Evolutionary conservation across 37 sponge, comb jelly and placozoan genomes (phyloP).

Genomic region (Ephydatia muelleri): DNA sequence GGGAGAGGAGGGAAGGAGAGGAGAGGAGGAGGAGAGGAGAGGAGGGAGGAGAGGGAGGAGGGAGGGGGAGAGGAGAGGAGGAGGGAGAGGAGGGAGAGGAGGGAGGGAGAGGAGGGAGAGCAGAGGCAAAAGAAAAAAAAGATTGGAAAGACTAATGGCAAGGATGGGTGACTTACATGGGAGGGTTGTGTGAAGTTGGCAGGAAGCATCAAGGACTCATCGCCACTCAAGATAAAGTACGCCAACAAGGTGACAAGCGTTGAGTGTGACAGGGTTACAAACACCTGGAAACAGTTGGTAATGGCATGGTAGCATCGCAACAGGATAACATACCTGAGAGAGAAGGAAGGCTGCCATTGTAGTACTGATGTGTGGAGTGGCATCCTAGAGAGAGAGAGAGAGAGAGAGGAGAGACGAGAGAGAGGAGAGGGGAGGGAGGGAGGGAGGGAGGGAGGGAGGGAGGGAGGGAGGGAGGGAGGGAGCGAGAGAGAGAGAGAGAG

Average conservation of each 20-base stretch:
- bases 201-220: constrained; percentile 43
- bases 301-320: background rate
- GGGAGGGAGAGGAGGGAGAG: background rate
- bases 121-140: background rate
- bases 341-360: constrained; percentile 87
- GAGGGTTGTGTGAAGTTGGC: constrained; percentile 25
- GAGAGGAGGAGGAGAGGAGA: background rate
- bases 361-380: constrained; percentile 68
- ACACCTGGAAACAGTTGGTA: constrained; percentile 47
- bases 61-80: background rate
- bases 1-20: background rate
- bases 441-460: background rate
- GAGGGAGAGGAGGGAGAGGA: background rate
- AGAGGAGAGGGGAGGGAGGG: background rate
- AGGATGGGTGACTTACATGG: background rate
- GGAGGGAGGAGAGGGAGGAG: background rate
- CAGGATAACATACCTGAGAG: constrained; percentile 66
- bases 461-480: background rate
- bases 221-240: constrained; percentile 65
- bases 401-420: background rate
- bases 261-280: constrained; percentile 51
- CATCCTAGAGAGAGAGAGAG: constrained; percentile 23
- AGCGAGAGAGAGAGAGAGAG: too few species aligned
- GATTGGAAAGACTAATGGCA: background rate
- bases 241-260: constrained; percentile 55